Conservation (phyloP, 2,113 vertebrate species). For the Amblyopsis rosae region DNA sequence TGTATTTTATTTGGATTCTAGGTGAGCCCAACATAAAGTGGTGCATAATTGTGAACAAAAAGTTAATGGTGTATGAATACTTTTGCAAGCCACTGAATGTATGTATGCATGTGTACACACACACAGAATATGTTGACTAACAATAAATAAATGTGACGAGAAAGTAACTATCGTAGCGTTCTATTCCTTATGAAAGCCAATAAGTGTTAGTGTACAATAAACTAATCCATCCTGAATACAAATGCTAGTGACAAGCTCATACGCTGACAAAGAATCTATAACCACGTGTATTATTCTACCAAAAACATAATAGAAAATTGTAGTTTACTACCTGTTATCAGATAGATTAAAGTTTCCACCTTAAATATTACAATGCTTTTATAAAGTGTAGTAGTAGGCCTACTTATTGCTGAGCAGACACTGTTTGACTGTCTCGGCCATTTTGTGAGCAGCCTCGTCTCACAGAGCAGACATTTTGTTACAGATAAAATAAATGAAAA, state of each 20-base stretch:
- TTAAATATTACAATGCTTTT: background rate
- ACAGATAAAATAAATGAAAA: background rate
- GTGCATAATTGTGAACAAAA: too few relatives aligned
- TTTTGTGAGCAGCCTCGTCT: too few relatives aligned
- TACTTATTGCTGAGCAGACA: too few relatives aligned
- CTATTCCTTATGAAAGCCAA: background rate
- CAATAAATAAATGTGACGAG: background rate
- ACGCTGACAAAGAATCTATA: background rate
- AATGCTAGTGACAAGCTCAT: background rate
- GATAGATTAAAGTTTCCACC: too few relatives aligned
- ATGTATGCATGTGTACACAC: background rate
- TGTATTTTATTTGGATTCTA: too few relatives aligned
- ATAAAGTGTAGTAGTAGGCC: background rate
- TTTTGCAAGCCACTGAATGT: too few relatives aligned
- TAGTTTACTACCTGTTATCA: background rate
- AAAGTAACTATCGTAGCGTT: background rate
- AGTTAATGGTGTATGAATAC: too few relatives aligned
- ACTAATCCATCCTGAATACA: background rate
- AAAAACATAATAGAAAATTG: background rate
- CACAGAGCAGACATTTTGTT: too few relatives aligned
- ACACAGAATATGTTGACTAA: background rate
- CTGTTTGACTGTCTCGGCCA: too few relatives aligned
- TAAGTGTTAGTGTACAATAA: background rate
- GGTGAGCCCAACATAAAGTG: too few relatives aligned
- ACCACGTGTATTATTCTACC: background rate